Conservation (phyloP, 2,888 invertebrate species). For the Macrophya annulata region DNA sequence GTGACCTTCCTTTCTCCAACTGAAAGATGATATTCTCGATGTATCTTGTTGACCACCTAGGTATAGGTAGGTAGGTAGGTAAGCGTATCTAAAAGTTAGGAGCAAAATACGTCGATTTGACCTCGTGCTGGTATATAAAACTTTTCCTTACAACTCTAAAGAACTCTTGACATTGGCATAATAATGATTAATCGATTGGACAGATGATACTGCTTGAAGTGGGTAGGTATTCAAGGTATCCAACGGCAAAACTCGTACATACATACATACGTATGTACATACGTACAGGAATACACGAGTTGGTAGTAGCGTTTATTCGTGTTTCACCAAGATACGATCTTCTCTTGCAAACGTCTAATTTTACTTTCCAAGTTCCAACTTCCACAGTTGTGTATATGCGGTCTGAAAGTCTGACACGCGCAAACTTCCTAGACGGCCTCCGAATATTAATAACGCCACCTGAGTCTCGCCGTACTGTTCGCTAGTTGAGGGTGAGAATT, state of each 20-base stretch:
- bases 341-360: constrained; percentile 59
- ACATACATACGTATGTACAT: neutral
- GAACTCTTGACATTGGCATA: constrained; percentile 42
- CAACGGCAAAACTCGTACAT: neutral
- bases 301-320: constrained; percentile 33
- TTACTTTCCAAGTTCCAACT: constrained; percentile 63
- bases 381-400: constrained; percentile 9
- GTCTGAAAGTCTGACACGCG: constrained; percentile 61
- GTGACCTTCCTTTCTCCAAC: constrained; percentile 47
- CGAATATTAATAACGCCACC: constrained; percentile 62
- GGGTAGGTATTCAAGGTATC: neutral
- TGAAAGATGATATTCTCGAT: constrained; percentile 3
- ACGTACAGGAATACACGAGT: neutral
- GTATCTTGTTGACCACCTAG: neutral
- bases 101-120: constrained; percentile 3
- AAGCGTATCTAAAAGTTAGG: neutral
- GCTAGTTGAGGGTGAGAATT: constrained; percentile 15
- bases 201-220: constrained; percentile 1
- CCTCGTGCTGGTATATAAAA: constrained; percentile 31
- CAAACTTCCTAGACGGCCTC: constrained; percentile 65
- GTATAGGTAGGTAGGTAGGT: neutral
- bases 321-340: constrained; percentile 46
- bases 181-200: constrained; percentile 42
- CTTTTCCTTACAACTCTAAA: constrained; percentile 8
- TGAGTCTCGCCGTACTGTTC: constrained; percentile 20